Evolutionary conservation across 2,113 vertebrate genomes (phyloP).

Genomic region (Sardina pilchardus): DNA sequence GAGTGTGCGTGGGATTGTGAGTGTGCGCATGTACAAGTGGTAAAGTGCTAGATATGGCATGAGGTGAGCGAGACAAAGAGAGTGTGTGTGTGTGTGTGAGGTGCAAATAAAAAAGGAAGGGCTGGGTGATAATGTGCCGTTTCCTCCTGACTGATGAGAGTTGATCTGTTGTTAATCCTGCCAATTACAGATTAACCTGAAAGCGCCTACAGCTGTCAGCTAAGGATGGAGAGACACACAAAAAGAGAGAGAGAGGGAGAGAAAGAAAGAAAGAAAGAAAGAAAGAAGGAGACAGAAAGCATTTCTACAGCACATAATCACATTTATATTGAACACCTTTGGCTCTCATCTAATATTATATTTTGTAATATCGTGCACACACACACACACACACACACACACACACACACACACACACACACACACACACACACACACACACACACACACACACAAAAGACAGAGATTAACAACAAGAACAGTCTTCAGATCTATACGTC

Average conservation of each 20-base stretch:
- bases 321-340: too few species aligned
- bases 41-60: too few species aligned
- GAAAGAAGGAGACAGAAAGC: background rate
- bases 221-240: background rate
- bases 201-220: constrained; percentile 18
- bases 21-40: too few species aligned
- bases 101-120: background rate
- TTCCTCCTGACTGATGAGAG: background rate
- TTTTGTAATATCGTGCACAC: too few species aligned
- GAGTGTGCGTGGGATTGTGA: too few species aligned
- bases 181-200: constrained; percentile 37
- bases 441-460: too few species aligned
- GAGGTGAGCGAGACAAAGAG: background rate
- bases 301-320: background rate
- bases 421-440: too few species aligned
- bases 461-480: too few species aligned
- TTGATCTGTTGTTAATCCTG: constrained; percentile 18
- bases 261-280: background rate
- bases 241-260: background rate
- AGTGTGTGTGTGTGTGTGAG: background rate
- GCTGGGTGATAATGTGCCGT: background rate
- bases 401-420: too few species aligned
- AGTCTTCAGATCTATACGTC: too few species aligned
- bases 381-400: too few species aligned
- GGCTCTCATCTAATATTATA: too few species aligned